phyloP scores from a whole-genome alignment of 2,113 vertebrate species.

The Alces alces region DNA sequence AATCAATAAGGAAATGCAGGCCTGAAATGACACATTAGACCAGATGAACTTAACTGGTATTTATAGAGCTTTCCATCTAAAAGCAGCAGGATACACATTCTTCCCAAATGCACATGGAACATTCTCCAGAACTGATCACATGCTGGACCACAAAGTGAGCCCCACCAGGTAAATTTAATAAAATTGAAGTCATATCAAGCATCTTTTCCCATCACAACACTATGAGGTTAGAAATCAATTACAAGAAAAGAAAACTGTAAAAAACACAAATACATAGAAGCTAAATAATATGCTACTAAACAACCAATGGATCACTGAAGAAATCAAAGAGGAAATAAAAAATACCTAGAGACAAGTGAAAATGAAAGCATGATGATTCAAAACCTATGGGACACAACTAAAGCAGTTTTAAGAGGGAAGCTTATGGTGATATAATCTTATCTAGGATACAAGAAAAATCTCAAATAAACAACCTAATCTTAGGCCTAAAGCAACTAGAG shows the following conservation, averaged over 20 bases:
- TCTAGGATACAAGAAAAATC: background rate
- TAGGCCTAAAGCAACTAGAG: background rate
- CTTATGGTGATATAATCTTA: background rate
- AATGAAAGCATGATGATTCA: background rate
- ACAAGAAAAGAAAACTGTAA: background rate
- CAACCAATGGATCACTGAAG: background rate
- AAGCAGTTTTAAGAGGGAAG: background rate
- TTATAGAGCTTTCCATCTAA: background rate
- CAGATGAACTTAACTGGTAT: background rate
- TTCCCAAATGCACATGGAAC: background rate
- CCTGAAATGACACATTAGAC: background rate
- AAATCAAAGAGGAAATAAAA: background rate
- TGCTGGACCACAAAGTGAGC: background rate
- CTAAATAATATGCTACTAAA: background rate
- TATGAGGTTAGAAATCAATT: background rate
- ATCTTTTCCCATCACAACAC: background rate
- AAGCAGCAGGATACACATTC: background rate
- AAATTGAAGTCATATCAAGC: background rate
- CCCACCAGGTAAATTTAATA: background rate
- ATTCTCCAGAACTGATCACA: background rate
- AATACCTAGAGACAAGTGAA: background rate
- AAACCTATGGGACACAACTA: background rate
- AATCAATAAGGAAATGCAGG: background rate
- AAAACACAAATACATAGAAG: background rate
- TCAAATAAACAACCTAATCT: background rate